A percentile compares a stretch with the other conserved stretches of the same genome.
These are phyloP conservation scores for Silurus lanzhouensis DNA, from an alignment of 2,797 vertebrate species.

Conservation along the genomic window DNA sequence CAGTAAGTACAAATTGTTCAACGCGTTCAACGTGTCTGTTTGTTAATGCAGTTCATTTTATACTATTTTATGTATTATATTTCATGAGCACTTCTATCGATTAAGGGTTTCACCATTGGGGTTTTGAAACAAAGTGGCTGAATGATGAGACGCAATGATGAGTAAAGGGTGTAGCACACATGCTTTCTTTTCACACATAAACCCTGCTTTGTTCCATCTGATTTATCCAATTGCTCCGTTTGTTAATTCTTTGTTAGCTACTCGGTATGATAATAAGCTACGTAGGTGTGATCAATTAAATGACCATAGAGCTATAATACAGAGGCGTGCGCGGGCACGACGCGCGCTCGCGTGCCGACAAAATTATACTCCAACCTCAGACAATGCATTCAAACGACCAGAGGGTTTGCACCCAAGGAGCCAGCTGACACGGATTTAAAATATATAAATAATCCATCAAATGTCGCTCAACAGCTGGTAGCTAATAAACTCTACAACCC, in stretches of 20 bases:
- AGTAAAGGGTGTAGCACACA: not conserved
- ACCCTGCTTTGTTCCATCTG: too few species aligned
- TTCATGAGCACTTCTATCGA: not conserved
- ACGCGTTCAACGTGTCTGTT: too few species aligned
- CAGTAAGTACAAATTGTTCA: conserved; percentile 48
- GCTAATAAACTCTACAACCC: not conserved
- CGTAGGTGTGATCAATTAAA: conserved; percentile 8
- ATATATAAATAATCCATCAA: not conserved
- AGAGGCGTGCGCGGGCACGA: conserved; percentile 40
- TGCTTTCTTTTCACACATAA: not conserved
- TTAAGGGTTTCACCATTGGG: conserved; percentile 5
- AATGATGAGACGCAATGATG: conserved; percentile 2
- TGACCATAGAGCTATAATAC: not conserved
- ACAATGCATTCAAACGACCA: conserved; percentile 31
- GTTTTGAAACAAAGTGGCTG: not conserved
- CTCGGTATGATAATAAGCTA: not conserved
- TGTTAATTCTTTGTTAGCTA: not conserved
- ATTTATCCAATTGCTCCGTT: not conserved
- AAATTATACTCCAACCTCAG: conserved; percentile 16
- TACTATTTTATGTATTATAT: not conserved
- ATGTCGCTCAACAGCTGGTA: not conserved
- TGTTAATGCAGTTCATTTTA: not conserved
- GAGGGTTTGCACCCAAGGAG: not conserved
- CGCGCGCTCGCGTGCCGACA: conserved; percentile 29
- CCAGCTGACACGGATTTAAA: not conserved